Percentiles rank a stretch among this genome's conserved stretches.
phyloP scores from a whole-genome alignment of 2,797 vertebrate species.

The Trematomus bernacchii region DNA sequence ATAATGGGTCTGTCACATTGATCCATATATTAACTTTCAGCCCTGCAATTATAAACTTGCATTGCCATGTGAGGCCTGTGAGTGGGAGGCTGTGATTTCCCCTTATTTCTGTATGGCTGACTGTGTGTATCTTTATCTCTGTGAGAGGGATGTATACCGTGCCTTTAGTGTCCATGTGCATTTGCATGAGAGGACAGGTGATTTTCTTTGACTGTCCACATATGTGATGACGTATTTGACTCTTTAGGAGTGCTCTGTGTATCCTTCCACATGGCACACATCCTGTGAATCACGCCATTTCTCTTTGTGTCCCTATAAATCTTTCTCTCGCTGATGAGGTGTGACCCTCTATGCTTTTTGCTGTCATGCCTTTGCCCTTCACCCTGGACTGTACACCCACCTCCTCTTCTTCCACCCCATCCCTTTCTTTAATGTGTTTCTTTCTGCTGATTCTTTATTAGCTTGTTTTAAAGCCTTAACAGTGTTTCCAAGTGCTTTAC shows the following conservation, averaged over 20 bases:
- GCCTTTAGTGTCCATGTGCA: not conserved
- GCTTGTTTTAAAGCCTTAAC: slow-evolving; percentile 28
- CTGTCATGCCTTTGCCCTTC: slow-evolving; percentile 52
- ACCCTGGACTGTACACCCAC: not conserved
- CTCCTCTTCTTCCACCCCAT: slow-evolving; percentile 2
- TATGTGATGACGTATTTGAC: slow-evolving; percentile 28
- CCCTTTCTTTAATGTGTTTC: slow-evolving; percentile 25
- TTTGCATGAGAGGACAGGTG: slow-evolving; percentile 6
- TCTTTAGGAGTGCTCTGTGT: slow-evolving; percentile 6
- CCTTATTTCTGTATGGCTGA: slow-evolving; percentile 4
- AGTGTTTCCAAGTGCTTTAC: slow-evolving; percentile 34
- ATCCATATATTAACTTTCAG: slow-evolving; percentile 17
- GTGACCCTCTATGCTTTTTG: slow-evolving; percentile 46
- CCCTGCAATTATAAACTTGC: slow-evolving; percentile 9
- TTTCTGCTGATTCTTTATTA: slow-evolving; percentile 23
- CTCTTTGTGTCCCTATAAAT: slow-evolving; percentile 25
- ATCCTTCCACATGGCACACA: slow-evolving; percentile 12
- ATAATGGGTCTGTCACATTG: slow-evolving; percentile 33
- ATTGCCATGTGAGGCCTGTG: not conserved
- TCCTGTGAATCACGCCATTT: slow-evolving; percentile 17
- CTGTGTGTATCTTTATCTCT: not conserved
- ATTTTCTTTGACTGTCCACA: slow-evolving; percentile 39
- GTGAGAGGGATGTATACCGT: not conserved
- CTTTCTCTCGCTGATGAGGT: slow-evolving; percentile 32
- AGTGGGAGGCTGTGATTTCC: slow-evolving; percentile 18